Base-by-base conservation (phyloP, 2,888 invertebrate genomes). In the Elgonia sp. region DNA sequence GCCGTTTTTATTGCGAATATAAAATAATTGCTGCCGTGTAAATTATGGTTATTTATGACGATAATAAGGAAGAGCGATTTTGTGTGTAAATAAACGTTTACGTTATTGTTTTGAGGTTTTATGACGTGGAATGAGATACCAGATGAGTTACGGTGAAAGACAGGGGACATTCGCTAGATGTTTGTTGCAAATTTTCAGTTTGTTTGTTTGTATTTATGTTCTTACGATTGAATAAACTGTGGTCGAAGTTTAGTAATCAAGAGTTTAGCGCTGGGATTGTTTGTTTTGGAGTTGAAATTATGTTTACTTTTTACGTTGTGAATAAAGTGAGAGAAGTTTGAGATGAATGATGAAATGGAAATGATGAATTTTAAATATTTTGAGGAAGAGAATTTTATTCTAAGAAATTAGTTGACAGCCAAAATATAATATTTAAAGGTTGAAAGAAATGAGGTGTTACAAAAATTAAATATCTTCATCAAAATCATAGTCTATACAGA, bases 61-160 rank as follows among this genome's bases (percentile, higher is more conserved):
- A 77, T 73, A 84, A 79, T 84, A 84, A 84, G 84, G 65, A 77
- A 79, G 65, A 55, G 42, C n/a, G 65, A 73, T 63, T 77, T 63
- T 29, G 55, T 12, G 69, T 77, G 70, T 63, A 72, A 84, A 84
- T 77, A 79, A 84, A 79, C 55, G 76, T 42, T 76, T 42, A 69
- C 70, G 57, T 76, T 84, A 84, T 84, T 84, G 76, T 84, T 84
- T 84, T 55, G 76, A 69, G 76, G 83, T 70, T 84, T 75, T 76
- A 70, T 62, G 69, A 53, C 67, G 60, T 50, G 76, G 75, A 75
- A 46, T 83, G 67, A 57, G 63, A 81, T 65, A 75, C 20, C 60
- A 9, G 53, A 4, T 40, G 62, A 75, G 20, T 60, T 60, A 62
- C 62, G 55, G 2, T 60, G 57, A 42, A 29, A 39, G 20, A 73